Evolutionary conservation across 2,797 vertebrate species (phyloP).

Genomic region (Sebastes trivittatus): DNA sequence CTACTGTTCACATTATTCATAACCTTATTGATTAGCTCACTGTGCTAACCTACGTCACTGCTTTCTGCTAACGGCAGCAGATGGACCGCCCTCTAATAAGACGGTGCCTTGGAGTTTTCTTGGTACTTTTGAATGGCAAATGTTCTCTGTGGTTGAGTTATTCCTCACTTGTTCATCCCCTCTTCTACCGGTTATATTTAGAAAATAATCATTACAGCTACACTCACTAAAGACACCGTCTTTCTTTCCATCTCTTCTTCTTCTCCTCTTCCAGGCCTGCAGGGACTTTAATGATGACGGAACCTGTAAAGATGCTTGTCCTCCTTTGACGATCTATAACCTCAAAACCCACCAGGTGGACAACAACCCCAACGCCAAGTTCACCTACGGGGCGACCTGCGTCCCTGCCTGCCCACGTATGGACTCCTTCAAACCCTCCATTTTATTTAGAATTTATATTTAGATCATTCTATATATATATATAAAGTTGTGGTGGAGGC

Average conservation of each 20-base stretch:
- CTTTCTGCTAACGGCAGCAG: no score
- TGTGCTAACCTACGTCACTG: no score
- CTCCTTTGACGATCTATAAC: conserved; percentile 84
- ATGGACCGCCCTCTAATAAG: no score
- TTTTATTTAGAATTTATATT: neutral
- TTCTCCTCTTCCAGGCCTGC: conserved; percentile 83
- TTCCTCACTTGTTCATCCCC: no score
- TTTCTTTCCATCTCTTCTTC: neutral
- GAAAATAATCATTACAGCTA: no score
- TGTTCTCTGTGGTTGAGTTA: neutral
- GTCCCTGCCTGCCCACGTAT: conserved; percentile 92
- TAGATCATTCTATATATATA: no score
- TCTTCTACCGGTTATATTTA: no score
- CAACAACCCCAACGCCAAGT: conserved; percentile 89
- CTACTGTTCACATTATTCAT: no score
- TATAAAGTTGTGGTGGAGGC: no score
- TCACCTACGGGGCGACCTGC: conserved; percentile 91
- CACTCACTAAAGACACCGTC: neutral
- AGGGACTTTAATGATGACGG: conserved; percentile 88
- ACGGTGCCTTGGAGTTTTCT: no score
- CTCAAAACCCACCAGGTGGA: conserved; percentile 84
- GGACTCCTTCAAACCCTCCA: conserved; percentile 46
- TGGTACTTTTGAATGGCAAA: neutral
- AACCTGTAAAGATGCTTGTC: conserved; percentile 89
- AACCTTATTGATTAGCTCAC: no score